Conservation (phyloP, 2,797 vertebrate genomes). For the Lophius americanus region DNA sequence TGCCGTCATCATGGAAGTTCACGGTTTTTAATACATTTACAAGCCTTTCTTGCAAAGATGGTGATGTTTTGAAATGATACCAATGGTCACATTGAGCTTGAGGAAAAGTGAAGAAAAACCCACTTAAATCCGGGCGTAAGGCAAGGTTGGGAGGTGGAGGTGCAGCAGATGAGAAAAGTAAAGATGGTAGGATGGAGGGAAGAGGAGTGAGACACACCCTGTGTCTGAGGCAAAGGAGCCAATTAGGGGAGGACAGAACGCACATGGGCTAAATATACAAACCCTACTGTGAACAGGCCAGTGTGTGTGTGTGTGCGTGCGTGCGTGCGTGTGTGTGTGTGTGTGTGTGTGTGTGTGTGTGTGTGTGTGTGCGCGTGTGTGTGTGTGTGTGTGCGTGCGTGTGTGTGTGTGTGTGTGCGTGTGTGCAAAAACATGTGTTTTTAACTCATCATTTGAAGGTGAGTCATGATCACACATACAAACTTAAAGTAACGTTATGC, state of each 20-base stretch:
- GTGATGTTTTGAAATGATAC: too few species aligned
- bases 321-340: not conserved
- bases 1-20: too few species aligned
- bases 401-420: constrained; percentile 5
- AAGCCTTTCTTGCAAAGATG: too few species aligned
- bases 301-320: constrained; percentile 7
- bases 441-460: constrained; percentile 46
- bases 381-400: constrained; percentile 28
- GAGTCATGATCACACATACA: constrained; percentile 18
- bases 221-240: constrained; percentile 67
- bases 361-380: not conserved
- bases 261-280: constrained; percentile 19
- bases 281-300: constrained; percentile 24
- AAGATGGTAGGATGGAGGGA: constrained; percentile 25
- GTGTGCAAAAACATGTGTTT: not conserved
- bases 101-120: too few species aligned
- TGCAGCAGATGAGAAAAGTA: constrained; percentile 2
- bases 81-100: too few species aligned
- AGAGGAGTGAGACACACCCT: constrained; percentile 43
- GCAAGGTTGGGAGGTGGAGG: constrained; percentile 41
- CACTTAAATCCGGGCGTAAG: constrained; percentile 8
- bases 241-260: constrained; percentile 71
- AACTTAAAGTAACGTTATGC: not conserved
- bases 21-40: too few species aligned
- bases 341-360: not conserved